phyloP scores from a whole-genome alignment of 2,113 vertebrate species.

The Motacilla tschutschensis region DNA sequence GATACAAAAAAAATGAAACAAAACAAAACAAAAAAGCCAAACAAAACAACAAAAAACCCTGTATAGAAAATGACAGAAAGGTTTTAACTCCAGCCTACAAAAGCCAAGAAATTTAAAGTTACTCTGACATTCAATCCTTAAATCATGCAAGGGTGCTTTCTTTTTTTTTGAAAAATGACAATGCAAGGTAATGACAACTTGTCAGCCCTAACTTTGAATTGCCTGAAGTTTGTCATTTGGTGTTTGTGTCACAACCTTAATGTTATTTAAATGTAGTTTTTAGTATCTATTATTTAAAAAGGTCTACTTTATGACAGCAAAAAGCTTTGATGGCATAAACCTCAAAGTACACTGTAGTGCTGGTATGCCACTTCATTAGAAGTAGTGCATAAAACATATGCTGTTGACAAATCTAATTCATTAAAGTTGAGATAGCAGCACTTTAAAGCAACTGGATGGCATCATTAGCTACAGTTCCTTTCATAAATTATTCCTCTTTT shows the following conservation, averaged over 20 bases:
- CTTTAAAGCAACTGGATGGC: constrained; percentile 76
- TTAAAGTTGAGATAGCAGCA: constrained; percentile 75
- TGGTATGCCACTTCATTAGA: constrained; percentile 71
- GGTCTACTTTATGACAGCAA: constrained; percentile 68
- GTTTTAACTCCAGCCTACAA: constrained; percentile 67
- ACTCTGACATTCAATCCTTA: constrained; percentile 68
- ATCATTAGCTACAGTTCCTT: constrained; percentile 74
- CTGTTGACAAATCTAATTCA: constrained; percentile 81
- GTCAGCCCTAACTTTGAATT: constrained; percentile 72
- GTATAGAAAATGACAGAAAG: constrained; percentile 64
- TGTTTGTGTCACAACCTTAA: constrained; percentile 80
- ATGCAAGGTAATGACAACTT: constrained; percentile 63
- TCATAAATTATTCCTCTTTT: constrained; percentile 80
- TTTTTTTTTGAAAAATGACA: constrained; percentile 58
- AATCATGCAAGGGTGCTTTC: constrained; percentile 48
- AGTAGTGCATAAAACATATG: constrained; percentile 77
- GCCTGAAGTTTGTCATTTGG: constrained; percentile 71
- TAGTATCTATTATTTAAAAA: constrained; percentile 82
- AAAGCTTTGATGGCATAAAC: constrained; percentile 75
- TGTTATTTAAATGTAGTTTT: constrained; percentile 79
- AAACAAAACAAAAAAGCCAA: background rate
- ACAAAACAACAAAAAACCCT: background rate
- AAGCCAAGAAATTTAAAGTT: constrained; percentile 67
- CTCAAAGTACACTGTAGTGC: constrained; percentile 67
- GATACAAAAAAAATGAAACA: background rate